These are phyloP conservation scores for Diplosoma virens DNA, from an alignment of 23 tunicate genomes.

Conservation along the genomic window DNA sequence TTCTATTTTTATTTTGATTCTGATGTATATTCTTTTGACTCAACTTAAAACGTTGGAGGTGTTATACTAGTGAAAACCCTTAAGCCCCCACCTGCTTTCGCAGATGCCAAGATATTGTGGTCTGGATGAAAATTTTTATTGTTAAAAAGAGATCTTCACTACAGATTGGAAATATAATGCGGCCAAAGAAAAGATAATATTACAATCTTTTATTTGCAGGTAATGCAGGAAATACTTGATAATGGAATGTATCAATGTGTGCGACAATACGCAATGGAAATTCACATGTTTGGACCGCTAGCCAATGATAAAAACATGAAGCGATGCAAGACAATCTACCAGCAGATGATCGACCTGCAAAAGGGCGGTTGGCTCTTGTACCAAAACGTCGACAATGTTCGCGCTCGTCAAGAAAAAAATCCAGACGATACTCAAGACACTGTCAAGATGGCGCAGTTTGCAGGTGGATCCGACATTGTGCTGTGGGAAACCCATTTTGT, in stretches of 20 bases:
- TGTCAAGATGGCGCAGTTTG: neutral
- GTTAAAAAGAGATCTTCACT: too few species aligned
- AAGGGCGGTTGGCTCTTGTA: constrained; percentile 32
- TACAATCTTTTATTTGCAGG: neutral
- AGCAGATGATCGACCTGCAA: constrained; percentile 19
- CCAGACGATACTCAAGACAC: constrained; percentile 16
- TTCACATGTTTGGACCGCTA: constrained; percentile 47
- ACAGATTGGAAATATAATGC: too few species aligned
- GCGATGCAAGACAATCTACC: constrained; percentile 26
- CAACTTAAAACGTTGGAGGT: too few species aligned
- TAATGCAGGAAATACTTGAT: constrained; percentile 43
- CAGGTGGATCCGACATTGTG: neutral
- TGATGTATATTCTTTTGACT: too few species aligned
- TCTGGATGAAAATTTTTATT: too few species aligned
- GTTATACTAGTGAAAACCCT: too few species aligned
- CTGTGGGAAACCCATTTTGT: constrained; percentile 54
- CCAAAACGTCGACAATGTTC: constrained; percentile 46
- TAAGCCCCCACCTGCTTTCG: too few species aligned
- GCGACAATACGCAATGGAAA: constrained; percentile 52
- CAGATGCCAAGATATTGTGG: too few species aligned
- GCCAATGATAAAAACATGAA: neutral
- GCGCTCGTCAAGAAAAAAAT: constrained; percentile 5
- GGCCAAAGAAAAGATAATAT: too few species aligned
- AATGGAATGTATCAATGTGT: constrained; percentile 57
- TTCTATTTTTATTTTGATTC: too few species aligned